Evolutionary conservation across 2,888 invertebrate genomes (phyloP).

Genomic region (Pecten maximus): DNA sequence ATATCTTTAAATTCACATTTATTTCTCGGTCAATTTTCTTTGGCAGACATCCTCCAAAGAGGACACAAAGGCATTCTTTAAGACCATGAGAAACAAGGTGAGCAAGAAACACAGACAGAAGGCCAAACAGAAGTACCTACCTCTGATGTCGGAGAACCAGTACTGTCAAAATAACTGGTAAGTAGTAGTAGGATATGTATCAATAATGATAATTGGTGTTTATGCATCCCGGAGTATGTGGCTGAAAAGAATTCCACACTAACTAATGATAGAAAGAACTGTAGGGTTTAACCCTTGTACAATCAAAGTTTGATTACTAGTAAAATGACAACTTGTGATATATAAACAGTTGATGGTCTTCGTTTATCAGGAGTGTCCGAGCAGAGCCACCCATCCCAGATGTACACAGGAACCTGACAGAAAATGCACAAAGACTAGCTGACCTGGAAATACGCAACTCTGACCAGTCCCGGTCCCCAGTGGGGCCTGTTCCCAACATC

Average conservation of each 20-base stretch:
- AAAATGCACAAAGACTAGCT: slow-evolving; percentile 58
- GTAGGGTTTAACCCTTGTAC: neutral
- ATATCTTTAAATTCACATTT: neutral
- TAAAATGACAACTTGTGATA: neutral
- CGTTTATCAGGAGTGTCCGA: slow-evolving; percentile 56
- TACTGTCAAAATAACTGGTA: slow-evolving; percentile 62
- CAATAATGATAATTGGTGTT: too few relatives aligned
- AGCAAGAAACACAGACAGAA: slow-evolving; percentile 72
- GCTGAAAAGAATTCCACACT: too few relatives aligned
- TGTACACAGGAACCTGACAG: slow-evolving; percentile 60
- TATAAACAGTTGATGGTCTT: neutral
- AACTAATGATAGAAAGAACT: neutral
- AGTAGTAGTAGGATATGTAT: too few relatives aligned
- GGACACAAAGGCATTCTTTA: slow-evolving; percentile 82
- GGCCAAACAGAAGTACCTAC: slow-evolving; percentile 77
- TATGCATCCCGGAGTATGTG: too few relatives aligned
- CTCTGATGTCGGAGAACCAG: slow-evolving; percentile 69
- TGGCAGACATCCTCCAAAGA: slow-evolving; percentile 82
- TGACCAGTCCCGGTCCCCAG: neutral
- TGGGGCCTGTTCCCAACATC: neutral
- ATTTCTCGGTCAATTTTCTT: slow-evolving; percentile 13
- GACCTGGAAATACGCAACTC: slow-evolving; percentile 48
- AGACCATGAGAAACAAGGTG: slow-evolving; percentile 82
- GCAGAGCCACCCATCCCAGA: slow-evolving; percentile 58
- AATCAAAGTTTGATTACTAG: too few relatives aligned